Evolutionary conservation across 2,888 invertebrate species (phyloP), one percentile per base, ranked within the genome.

Genomic region (Troides oblongomaculatus): DNA sequence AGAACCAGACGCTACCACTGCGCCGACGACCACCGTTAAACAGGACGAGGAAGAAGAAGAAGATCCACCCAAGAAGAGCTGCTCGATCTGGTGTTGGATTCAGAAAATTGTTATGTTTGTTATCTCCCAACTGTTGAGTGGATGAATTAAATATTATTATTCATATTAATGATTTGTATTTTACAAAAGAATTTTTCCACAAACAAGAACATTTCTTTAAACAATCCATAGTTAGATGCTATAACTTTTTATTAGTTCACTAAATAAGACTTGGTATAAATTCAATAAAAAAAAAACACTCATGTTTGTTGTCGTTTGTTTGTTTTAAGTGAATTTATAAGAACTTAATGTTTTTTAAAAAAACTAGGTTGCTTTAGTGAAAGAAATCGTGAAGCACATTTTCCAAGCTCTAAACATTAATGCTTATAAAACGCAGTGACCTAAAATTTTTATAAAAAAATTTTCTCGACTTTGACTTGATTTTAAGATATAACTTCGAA

Each of bases 41-140:
- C 83, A 80, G 1, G 84, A 83, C 12, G 89, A 88, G 18, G 92
- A 91, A 76, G 91, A 91, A 58, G 92, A 90, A 70, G 90, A 87
- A 25, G 86, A 84, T 62, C 83, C 87, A 0, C 80, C 78, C 69
- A 90, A 89, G 79, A 85, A 83, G 58, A 77, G 87, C 36, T 93
- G 93, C 71, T 91, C 92, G 17, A 93, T 93, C 57, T 93, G 92
- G 92, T 93, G 93, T 74, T 93, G 93, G 93, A 90, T 93, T 62
- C 93, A 92, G 81, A 93, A 93, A 80, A 92, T 90, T 17, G 89
- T 88, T 0, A 89, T 93, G 88, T 93, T 93, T 73, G 84, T 93
- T 39, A 88, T 93, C 72, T 92, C 93, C 1, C 93, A 93, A 74
- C 77, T 93, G 65, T 73, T 93, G 68, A 92, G 91, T 71, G 87